Percentiles rank a stretch among this genome's conserved stretches.
Conservation (phyloP, 2,797 vertebrate species). For the Enteromius paludinosus region DNA sequence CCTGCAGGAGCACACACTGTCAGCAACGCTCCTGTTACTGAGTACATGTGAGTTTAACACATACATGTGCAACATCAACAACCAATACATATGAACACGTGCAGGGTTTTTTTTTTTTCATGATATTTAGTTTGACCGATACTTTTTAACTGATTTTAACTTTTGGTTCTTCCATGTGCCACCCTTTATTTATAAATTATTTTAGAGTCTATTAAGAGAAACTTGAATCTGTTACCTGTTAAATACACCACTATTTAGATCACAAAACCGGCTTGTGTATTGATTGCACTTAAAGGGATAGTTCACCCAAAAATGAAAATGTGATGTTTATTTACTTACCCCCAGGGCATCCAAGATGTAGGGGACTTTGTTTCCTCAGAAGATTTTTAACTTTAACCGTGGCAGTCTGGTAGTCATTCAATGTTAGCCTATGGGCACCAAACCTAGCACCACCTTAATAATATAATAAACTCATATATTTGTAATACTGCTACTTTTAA, state of each 20-base stretch:
- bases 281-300: not conserved
- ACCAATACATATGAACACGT: not conserved
- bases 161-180: not conserved
- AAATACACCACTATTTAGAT: not conserved
- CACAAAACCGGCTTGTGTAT: not conserved
- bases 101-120: not conserved
- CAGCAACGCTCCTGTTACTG: constrained; percentile 97
- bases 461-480: not conserved
- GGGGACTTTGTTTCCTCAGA: no score
- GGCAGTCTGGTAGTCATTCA: no score
- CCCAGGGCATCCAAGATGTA: no score
- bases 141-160: not conserved
- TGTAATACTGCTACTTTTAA: no score
- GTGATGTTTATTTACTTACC: no score
- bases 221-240: not conserved
- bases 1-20: constrained; percentile 96
- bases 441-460: no score
- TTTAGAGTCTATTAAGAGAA: not conserved
- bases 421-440: no score
- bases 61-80: not conserved
- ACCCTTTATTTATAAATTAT: not conserved
- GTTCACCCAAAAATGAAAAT: no score
- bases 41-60: constrained; percentile 93
- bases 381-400: no score
- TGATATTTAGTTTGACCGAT: not conserved